Evolutionary conservation across 2,797 vertebrate genomes (phyloP).

Genomic region (Ctenopoma multispine): DNA sequence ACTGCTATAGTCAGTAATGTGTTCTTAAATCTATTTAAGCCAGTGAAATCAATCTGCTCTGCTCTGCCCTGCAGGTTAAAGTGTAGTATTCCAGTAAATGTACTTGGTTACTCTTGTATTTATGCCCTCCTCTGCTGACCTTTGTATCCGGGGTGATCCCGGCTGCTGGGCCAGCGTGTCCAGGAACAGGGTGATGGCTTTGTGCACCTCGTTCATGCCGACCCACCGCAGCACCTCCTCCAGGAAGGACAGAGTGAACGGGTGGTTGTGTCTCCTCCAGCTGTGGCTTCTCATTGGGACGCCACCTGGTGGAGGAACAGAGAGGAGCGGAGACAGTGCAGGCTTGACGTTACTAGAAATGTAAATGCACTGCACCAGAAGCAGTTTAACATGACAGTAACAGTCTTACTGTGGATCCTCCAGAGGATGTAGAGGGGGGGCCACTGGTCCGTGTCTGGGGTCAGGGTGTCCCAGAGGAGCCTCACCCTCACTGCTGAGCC

Average conservation of each 20-base stretch:
- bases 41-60: too few relatives aligned
- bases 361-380: not conserved
- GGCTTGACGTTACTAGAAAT: too few relatives aligned
- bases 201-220: constrained; percentile 94
- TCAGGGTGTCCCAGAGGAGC: constrained; percentile 92
- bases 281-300: constrained; percentile 76
- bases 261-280: constrained; percentile 86
- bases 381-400: not conserved
- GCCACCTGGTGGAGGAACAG: constrained; percentile 75
- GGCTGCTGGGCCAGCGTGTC: constrained; percentile 84
- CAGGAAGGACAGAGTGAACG: constrained; percentile 86
- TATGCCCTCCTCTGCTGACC: constrained; percentile 59
- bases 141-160: constrained; percentile 73
- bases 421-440: constrained; percentile 93
- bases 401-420: constrained; percentile 91
- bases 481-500: constrained; percentile 79
- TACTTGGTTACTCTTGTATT: too few relatives aligned
- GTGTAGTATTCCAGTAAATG: too few relatives aligned
- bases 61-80: too few relatives aligned
- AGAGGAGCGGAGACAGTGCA: not conserved
- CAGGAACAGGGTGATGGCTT: constrained; percentile 89
- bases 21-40: too few relatives aligned
- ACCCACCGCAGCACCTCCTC: constrained; percentile 90
- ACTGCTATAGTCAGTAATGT: too few relatives aligned
- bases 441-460: constrained; percentile 87